phyloP scores from a whole-genome alignment of 2,888 invertebrate genomes.

The Drosophila maculinotata region DNA sequence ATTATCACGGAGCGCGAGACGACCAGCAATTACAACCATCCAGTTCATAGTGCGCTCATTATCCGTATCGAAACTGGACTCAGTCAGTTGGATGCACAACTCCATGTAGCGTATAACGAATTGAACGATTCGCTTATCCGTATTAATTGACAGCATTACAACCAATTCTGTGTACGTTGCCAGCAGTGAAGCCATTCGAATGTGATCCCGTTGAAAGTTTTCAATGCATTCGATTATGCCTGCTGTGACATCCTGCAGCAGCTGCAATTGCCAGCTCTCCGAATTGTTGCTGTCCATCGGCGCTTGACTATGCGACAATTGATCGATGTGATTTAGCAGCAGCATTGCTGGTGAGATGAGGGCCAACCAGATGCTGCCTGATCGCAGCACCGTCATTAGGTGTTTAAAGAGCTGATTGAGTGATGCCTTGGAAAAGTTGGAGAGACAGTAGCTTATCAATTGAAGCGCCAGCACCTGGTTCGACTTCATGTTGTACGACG shows the following conservation, averaged over 20 bases:
- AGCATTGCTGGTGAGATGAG: constrained; percentile 83
- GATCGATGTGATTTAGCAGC: constrained; percentile 78
- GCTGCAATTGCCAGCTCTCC: constrained; percentile 72
- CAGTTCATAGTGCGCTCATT: constrained; percentile 83
- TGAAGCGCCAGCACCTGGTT: constrained; percentile 83
- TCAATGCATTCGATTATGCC: constrained; percentile 68
- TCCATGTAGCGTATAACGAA: constrained; percentile 81
- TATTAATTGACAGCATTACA: constrained; percentile 68
- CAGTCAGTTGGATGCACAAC: constrained; percentile 73
- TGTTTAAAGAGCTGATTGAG: constrained; percentile 82
- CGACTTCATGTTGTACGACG: constrained; percentile 83
- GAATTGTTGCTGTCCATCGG: constrained; percentile 32
- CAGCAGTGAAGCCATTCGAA: constrained; percentile 76
- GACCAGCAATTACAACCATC: constrained; percentile 82
- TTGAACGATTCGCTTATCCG: constrained; percentile 65
- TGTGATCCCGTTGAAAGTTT: constrained; percentile 77
- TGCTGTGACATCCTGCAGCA: constrained; percentile 73
- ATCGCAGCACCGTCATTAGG: constrained; percentile 71
- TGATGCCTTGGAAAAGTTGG: constrained; percentile 83
- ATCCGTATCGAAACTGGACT: constrained; percentile 78
- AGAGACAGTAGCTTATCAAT: constrained; percentile 77
- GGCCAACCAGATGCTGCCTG: constrained; percentile 79
- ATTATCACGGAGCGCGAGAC: constrained; percentile 80
- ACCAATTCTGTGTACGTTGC: constrained; percentile 83
- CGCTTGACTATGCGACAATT: constrained; percentile 71